Conservation (phyloP, 2,797 vertebrate genomes). For the Fistularia commersonii region DNA sequence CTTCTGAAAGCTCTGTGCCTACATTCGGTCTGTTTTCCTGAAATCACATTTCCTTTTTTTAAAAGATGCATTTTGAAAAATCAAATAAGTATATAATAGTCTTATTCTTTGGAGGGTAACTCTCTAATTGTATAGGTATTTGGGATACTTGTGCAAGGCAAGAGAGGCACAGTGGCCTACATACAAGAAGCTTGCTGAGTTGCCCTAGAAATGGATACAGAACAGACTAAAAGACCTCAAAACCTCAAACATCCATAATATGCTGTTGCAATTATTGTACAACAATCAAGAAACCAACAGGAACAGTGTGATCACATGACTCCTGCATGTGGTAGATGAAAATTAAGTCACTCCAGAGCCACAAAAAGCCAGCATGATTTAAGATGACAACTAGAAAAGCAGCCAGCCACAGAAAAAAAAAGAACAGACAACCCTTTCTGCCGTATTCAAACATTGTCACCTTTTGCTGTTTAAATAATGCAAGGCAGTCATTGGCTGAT, state of each 20-base stretch:
- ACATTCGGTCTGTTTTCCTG: no score
- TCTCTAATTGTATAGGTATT: no score
- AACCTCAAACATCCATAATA: no score
- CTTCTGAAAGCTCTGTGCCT: no score
- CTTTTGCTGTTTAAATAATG: constrained; percentile 83
- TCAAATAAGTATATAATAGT: no score
- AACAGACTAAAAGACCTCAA: constrained; percentile 9
- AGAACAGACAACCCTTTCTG: constrained; percentile 14
- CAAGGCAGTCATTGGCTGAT: constrained; percentile 77
- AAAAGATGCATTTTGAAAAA: no score
- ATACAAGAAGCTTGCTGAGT: constrained; percentile 38
- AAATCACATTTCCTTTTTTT: no score
- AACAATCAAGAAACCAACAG: no score
- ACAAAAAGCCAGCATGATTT: background rate
- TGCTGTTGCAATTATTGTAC: no score
- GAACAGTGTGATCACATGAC: background rate
- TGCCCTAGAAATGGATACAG: constrained; percentile 36
- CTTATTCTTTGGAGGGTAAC: no score
- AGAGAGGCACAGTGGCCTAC: constrained; percentile 52
- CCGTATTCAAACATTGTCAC: constrained; percentile 62
- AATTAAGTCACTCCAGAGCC: no score
- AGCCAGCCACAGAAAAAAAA: constrained; percentile 3
- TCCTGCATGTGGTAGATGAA: background rate
- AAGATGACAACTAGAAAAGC: background rate
- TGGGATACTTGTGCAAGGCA: constrained; percentile 10